Evolutionary conservation across 2,888 invertebrate species (phyloP).

Genomic region (Chrysolina haemoptera): DNA sequence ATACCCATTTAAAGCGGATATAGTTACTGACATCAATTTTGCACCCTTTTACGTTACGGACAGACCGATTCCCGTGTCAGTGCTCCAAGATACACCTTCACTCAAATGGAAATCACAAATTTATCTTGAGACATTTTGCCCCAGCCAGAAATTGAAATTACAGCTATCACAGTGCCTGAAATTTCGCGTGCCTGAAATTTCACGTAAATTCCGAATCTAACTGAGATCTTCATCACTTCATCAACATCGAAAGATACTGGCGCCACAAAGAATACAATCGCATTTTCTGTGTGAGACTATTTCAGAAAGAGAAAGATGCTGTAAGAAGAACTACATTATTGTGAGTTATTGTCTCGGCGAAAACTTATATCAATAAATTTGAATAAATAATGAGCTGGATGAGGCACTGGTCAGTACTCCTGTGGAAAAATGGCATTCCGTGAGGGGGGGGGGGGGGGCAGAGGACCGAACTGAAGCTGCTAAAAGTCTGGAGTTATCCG

Average conservation of each 20-base stretch:
- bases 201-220: not conserved
- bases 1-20: not conserved
- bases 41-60: slow-evolving; percentile 39
- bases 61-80: slow-evolving; percentile 10
- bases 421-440: too few relatives aligned
- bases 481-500: too few relatives aligned
- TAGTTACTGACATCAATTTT: slow-evolving; percentile 42
- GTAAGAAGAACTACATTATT: too few relatives aligned
- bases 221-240: not conserved
- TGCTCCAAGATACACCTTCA: too few relatives aligned
- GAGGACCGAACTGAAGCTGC: too few relatives aligned
- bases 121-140: not conserved
- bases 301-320: not conserved
- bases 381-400: too few relatives aligned
- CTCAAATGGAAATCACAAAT: not conserved
- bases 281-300: not conserved
- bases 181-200: not conserved
- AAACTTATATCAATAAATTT: too few relatives aligned
- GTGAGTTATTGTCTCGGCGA: too few relatives aligned
- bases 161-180: not conserved
- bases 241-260: not conserved
- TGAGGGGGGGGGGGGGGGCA: too few relatives aligned
- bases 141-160: not conserved
- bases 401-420: too few relatives aligned
- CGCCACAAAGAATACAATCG: not conserved